Percentiles rank a stretch among this genome's conserved stretches.
phyloP scores from a whole-genome alignment of 2,797 vertebrate species.

The Sarcophilus harrisii region DNA sequence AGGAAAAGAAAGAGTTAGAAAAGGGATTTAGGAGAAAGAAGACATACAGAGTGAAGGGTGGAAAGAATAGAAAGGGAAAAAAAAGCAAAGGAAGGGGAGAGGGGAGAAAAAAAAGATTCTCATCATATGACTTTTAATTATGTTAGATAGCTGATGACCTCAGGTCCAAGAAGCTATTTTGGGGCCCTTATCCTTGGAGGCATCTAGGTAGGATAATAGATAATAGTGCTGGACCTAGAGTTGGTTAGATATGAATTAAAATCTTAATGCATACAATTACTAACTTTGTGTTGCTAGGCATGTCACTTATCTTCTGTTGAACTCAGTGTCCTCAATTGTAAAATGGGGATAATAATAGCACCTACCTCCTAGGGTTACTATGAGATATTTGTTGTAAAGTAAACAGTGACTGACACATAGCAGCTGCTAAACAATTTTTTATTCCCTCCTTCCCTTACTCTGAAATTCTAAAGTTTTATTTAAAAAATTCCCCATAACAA shows the following conservation, averaged over 20 bases:
- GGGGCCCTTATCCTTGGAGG: background rate
- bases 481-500: background rate
- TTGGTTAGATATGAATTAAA: background rate
- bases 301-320: background rate
- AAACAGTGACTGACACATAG: background rate
- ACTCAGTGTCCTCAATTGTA: background rate
- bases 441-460: background rate
- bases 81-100: background rate
- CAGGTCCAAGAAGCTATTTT: background rate
- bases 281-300: background rate
- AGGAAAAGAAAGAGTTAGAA: background rate
- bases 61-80: background rate
- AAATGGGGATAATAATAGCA: background rate
- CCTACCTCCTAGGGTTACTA: background rate
- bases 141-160: background rate
- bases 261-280: background rate
- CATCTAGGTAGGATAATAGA: background rate
- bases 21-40: conserved; percentile 21
- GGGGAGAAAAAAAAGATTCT: background rate
- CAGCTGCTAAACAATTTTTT: background rate
- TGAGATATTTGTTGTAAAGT: background rate
- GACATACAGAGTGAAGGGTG: background rate
- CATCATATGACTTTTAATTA: background rate
- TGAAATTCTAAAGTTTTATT: background rate
- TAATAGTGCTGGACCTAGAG: background rate